Percentiles rank a stretch among this genome's conserved stretches.
Conservation (phyloP, 2,888 invertebrate species). For the Vannuccia rotundouncinata region DNA sequence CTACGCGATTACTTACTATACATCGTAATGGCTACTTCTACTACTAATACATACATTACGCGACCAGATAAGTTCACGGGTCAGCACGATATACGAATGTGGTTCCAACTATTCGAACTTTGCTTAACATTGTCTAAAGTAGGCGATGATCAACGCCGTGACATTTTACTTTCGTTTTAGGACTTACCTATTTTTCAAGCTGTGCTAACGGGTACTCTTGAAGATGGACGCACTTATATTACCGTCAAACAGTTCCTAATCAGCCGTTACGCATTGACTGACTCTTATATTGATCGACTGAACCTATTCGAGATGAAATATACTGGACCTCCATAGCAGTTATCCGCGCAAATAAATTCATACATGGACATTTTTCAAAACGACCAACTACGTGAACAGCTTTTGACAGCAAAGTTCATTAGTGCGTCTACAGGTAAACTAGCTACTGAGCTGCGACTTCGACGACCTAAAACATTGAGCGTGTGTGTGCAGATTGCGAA, state of each 20-base stretch:
- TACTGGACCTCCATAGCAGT: slow-evolving; percentile 10
- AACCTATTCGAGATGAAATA: slow-evolving; percentile 22
- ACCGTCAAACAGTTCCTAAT: slow-evolving; percentile 15
- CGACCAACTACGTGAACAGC: slow-evolving; percentile 16
- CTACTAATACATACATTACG: background rate
- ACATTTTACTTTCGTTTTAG: slow-evolving; percentile 2
- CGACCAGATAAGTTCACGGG: background rate
- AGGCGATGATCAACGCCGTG: slow-evolving; percentile 2
- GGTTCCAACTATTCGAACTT: background rate
- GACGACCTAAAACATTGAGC: slow-evolving; percentile 18
- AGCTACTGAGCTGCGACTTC: slow-evolving; percentile 1
- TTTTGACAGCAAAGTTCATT: slow-evolving; percentile 19
- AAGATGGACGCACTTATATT: slow-evolving; percentile 9
- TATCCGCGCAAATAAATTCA: slow-evolving; percentile 5
- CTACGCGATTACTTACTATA: background rate
- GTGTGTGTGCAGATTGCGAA: slow-evolving; percentile 23
- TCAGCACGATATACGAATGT: background rate
- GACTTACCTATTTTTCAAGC: slow-evolving; percentile 15
- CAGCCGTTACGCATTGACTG: background rate
- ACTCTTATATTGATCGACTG: slow-evolving; percentile 16
- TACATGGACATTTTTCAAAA: slow-evolving; percentile 2
- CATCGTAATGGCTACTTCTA: background rate
- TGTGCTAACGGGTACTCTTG: background rate
- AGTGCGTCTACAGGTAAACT: slow-evolving; percentile 3
- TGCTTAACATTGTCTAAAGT: background rate